Base-by-base conservation (phyloP, 2,113 vertebrate species). In the Ceuthmochares aereus region DNA sequence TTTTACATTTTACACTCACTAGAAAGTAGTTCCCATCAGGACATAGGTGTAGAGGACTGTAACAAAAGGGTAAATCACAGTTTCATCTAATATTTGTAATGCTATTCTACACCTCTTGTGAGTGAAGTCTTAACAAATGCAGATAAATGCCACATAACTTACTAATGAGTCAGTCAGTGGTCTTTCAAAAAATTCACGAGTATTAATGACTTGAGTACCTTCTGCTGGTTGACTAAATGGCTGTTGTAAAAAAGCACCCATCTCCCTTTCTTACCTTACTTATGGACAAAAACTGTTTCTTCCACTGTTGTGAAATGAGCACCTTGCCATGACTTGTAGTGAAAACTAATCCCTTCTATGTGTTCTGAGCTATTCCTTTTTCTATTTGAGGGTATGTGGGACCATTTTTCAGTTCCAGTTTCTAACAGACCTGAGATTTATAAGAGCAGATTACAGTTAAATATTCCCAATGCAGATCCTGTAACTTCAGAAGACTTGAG, bases 191-290 rank as follows among this genome's bases (percentile, higher is more conserved):
- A 45, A 29, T 36, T 87, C 19, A 18, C 59, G 21, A 55, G 14
- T 73, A 21, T 64, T 95, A 91, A 96, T 83, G 75, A 94, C 95
- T 96, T 93, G 23, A 88, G 55, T 73, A 5, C 73, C 75, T 94
- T 95, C 90, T 95, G 56, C 79, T 84, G 60, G 68, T 93, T 92
- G 85, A 82, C 82, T 95, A 68, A 89, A 96, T 49, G 32, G n/a
- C 68, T 93, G n/a, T 85, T 95, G 79, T 76, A 95, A 91, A 95
- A 96, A 94, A n/a, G 6, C 83, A 90, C 93, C 74, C 87, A 80
- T 63, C 42, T 80, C 97, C 78, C 79, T 96, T 96, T 95, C 92
- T 96, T 87, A 80, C 14, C 55, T 95, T 93, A 90, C 87, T 94
- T 94, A 62, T 17, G 88, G 89, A 80, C 42, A 94, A 93, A 89